Evolutionary conservation across 1,140 invertebrate genomes (phyloP).

Genomic region (Drosophila saltans): DNA sequence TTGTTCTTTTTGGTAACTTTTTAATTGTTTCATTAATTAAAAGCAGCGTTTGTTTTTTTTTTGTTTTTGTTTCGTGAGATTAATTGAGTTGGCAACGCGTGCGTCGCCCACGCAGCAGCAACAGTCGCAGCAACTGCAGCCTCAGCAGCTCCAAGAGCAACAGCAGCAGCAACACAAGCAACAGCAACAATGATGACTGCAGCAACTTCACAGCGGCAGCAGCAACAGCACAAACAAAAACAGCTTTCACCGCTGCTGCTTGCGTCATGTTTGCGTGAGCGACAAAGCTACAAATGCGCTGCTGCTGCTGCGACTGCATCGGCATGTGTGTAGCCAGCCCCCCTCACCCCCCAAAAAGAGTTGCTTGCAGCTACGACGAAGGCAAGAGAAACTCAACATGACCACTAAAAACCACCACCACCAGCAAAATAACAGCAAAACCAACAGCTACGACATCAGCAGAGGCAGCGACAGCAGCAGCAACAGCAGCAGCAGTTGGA

Average conservation of each 20-base stretch:
- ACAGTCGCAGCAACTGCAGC: slow-evolving; percentile 3
- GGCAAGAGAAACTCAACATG: slow-evolving; percentile 49
- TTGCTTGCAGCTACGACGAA: slow-evolving; percentile 14
- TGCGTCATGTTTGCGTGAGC: slow-evolving; percentile 67
- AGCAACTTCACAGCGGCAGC: slow-evolving; percentile 37
- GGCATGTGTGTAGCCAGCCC: slow-evolving; percentile 29
- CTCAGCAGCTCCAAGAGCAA: background rate
- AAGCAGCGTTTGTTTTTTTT: slow-evolving; percentile 36
- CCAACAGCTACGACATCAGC: slow-evolving; percentile 10
- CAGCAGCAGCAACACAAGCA: background rate
- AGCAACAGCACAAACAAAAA: slow-evolving; percentile 34
- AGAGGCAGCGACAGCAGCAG: slow-evolving; percentile 1
- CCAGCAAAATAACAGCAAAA: too few relatives aligned
- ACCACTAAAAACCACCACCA: slow-evolving; percentile 64
- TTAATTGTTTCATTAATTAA: slow-evolving; percentile 78
- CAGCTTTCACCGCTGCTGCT: slow-evolving; percentile 71
- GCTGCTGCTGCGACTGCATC: slow-evolving; percentile 47
- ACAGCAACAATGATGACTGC: slow-evolving; percentile 23
- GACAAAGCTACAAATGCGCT: slow-evolving; percentile 60
- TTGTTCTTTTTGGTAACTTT: slow-evolving; percentile 58
- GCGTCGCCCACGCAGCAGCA: slow-evolving; percentile 66
- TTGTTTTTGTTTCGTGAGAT: slow-evolving; percentile 28
- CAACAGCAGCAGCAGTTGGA: slow-evolving; percentile 36
- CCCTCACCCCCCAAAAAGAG: slow-evolving; percentile 4
- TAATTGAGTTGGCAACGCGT: slow-evolving; percentile 78